Base-by-base conservation (phyloP, 2,797 vertebrate species). In the Scarus forsteni region DNA sequence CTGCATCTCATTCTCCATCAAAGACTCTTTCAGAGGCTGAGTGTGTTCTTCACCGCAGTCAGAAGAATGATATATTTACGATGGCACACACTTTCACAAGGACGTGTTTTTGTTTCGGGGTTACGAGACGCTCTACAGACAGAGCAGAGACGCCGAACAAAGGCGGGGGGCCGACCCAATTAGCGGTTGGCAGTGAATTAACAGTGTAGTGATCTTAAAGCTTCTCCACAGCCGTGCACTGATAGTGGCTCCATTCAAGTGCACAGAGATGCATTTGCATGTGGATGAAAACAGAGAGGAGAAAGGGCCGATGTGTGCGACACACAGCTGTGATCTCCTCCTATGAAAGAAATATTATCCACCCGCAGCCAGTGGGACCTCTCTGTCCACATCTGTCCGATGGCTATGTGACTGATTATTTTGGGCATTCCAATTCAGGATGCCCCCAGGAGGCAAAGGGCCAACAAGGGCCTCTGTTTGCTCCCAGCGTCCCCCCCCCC, bases 271-370 rank as follows among this genome's bases (percentile, higher is more conserved):
- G 16, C 62, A 91, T 94, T 93, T 89, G 90, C 93, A 94, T 94
- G 80, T 84, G 70, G 70, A 80, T 74, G 80, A 78, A 27, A 80
- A 63, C 12, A 38, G 73, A 71, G 69, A 45, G 59, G 80, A 93
- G 85, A 92, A 89, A 87, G 87, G 66, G 66, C 8, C 52, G 60
- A 88, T 90, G 90, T 93, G 88, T 94, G 45, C 48, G 77, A 80
- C 73, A 51, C 92, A 92, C 94, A 95, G 93, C 94, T 95, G 94
- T 86, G 91, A 82, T 71, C 55, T 70, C 40, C 74, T 14, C 49
- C 71, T 75, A 90, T 93, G 88, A 95, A 94, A 92, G 92, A 91
- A 91, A 94, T 92, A 91, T 92, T 94, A 92, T 92, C 83, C 77
- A 65, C 69, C 66, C 64, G 40, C 71, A 63, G 74, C 77, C 85